Base-by-base conservation (phyloP, 2,888 invertebrate species). In the Rhagonycha lutea region DNA sequence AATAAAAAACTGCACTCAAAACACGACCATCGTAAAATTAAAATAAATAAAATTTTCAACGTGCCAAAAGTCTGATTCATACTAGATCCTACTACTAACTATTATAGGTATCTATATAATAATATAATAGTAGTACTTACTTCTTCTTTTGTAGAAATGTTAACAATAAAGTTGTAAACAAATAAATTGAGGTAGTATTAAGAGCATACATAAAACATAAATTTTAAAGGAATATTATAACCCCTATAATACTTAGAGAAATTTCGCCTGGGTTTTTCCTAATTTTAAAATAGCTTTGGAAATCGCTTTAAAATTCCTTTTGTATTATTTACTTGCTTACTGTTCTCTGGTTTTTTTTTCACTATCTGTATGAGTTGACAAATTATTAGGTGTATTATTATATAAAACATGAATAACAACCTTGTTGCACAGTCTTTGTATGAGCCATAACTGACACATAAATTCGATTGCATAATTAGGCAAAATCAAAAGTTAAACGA, bases 381-480 rank as follows among this genome's bases (percentile, higher is more conserved):
- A 47, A 47, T 47, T 47, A 47, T 47, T n/a, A 4, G 28, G 47
- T 47, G n/a, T 47, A n/a, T 7, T 4, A 4, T 4, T 26, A 14
- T 65, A 32, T 23, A 63, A 47, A 62, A 63, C 12, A 60, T 62
- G 47, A 69, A 70, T 69, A 60, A 24, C 69, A 47, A 28, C 26
- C 61, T 18, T 9, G 47, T 73, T 73, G 62, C 47, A 69, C 62
- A 72, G 67, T 61, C 67, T 72, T n/a, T 47, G 65, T 65, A 8
- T 65, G 63, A 65, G 18, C 67, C 14, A 72, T 72, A 18, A 28
- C 67, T 61, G 60, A 67, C 61, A 68, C 72, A 14, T 61, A n/a
- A 61, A 70, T n/a, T n/a, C n/a, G n/a, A n/a, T 74, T 74, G 67
- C 74, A 24, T 70, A 74, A 74, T 68, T 67, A 12, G 28, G 29